Evolutionary conservation across 92 coral and sea anemone species (phyloP).

Genomic region (Paragorgia papillata): DNA sequence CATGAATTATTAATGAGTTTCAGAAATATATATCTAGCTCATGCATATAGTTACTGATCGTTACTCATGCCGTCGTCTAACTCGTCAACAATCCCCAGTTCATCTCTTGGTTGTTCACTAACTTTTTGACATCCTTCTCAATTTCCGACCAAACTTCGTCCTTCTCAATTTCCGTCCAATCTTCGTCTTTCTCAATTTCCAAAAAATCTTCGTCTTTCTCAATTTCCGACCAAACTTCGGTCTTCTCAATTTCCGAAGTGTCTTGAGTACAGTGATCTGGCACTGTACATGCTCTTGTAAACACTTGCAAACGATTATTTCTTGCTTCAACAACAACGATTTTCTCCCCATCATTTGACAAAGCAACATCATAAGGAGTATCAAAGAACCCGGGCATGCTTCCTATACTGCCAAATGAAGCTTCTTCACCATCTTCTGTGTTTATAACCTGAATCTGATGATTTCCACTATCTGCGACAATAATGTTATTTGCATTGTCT

Average conservation of each 20-base stretch:
- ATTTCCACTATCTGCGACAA: slow-evolving; percentile 83
- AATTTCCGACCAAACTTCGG: background rate
- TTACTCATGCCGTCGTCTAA: too few species aligned
- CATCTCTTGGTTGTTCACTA: too few species aligned
- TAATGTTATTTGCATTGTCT: slow-evolving; percentile 67
- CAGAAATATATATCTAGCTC: too few species aligned
- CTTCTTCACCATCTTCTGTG: slow-evolving; percentile 63
- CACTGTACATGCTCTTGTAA: slow-evolving; percentile 47
- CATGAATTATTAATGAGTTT: too few species aligned
- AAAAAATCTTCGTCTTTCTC: background rate
- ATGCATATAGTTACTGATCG: too few species aligned
- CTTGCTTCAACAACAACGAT: slow-evolving; percentile 83
- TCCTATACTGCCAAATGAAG: slow-evolving; percentile 88
- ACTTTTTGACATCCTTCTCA: too few species aligned
- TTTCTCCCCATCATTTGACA: slow-evolving; percentile 80
- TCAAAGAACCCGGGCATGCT: slow-evolving; percentile 86
- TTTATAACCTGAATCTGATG: slow-evolving; percentile 88
- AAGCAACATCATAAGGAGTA: slow-evolving; percentile 86
- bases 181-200: background rate
- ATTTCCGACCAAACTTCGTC: too few species aligned
- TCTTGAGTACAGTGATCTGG: background rate
- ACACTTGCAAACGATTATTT: slow-evolving; percentile 78
- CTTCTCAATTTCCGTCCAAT: background rate
- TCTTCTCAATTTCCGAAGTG: background rate
- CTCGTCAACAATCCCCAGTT: too few species aligned